Percentiles rank a stretch among this genome's conserved stretches.
Conservation (phyloP, 2,797 vertebrate species). For the Pampus argenteus region DNA sequence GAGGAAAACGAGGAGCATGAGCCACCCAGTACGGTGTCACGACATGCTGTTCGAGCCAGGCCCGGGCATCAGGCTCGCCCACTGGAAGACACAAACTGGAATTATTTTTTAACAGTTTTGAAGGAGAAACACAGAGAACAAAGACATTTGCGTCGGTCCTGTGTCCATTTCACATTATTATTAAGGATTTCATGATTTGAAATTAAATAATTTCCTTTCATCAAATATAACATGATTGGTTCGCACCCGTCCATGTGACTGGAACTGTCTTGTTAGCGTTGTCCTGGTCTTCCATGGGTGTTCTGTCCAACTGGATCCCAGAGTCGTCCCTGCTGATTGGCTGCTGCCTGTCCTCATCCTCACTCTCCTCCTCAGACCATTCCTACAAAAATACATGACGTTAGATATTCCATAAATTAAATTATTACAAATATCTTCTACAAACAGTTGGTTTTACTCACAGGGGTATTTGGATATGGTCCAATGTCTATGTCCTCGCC, state of each 20-base stretch:
- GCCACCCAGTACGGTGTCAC: slow-evolving; percentile 94
- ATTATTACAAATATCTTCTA: not conserved
- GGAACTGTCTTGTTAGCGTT: slow-evolving; percentile 85
- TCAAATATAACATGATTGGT: not conserved
- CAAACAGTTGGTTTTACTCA: slow-evolving; percentile 81
- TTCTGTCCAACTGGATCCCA: slow-evolving; percentile 96
- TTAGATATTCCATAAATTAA: not conserved
- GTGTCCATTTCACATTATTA: not conserved
- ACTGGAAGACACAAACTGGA: slow-evolving; percentile 68
- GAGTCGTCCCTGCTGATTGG: slow-evolving; percentile 97
- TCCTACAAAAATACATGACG: slow-evolving; percentile 79
- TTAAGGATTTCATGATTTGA: not conserved
- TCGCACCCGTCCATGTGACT: slow-evolving; percentile 90
- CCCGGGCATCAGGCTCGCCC: slow-evolving; percentile 89
- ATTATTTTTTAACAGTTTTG: not conserved
- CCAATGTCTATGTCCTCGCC: slow-evolving; percentile 91
- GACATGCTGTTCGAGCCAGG: slow-evolving; percentile 94
- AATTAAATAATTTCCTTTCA: not conserved
- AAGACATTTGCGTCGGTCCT: not conserved
- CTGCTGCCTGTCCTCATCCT: slow-evolving; percentile 90
- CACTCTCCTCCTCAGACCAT: slow-evolving; percentile 95
- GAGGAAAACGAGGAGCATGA: slow-evolving; percentile 88
- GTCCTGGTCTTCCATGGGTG: slow-evolving; percentile 93
- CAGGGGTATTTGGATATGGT: slow-evolving; percentile 90
- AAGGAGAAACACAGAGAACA: not conserved